Percentiles rank a stretch among this genome's conserved stretches.
phyloP scores from a whole-genome alignment of 23 tunicate genomes.

The Trididemnum nubilum region DNA sequence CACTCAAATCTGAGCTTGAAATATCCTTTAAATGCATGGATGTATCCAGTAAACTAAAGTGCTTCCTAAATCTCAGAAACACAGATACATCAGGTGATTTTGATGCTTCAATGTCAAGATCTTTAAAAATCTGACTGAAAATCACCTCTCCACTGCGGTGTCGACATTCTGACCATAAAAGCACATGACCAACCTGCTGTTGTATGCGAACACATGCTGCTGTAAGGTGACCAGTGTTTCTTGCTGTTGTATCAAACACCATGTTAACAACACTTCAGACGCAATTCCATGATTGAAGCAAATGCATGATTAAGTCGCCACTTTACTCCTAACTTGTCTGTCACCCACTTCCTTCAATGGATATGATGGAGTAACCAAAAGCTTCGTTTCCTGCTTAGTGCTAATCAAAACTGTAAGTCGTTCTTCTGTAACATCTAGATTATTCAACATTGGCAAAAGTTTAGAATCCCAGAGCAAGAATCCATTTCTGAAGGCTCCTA shows the following conservation, averaged over 20 bases:
- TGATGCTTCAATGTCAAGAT: slow-evolving; percentile 18
- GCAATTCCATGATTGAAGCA: slow-evolving; percentile 28
- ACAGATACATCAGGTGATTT: slow-evolving; percentile 22
- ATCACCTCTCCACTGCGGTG: slow-evolving; percentile 21
- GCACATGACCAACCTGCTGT: slow-evolving; percentile 11
- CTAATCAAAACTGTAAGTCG: slow-evolving; percentile 13
- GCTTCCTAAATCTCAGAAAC: slow-evolving; percentile 16
- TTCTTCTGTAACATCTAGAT: slow-evolving; percentile 18
- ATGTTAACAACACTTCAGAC: slow-evolving; percentile 15
- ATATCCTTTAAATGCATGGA: slow-evolving; percentile 14
- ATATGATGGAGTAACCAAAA: slow-evolving; percentile 1
- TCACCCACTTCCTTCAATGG: neutral
- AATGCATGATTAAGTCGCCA: slow-evolving; percentile 7
- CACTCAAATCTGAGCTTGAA: slow-evolving; percentile 13
- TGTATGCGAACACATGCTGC: too few relatives aligned
- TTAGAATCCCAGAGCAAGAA: slow-evolving; percentile 25
- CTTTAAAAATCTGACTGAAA: slow-evolving; percentile 22
- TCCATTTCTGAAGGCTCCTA: neutral
- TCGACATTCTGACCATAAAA: slow-evolving; percentile 19
- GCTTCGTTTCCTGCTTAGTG: slow-evolving; percentile 22
- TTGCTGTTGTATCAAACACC: slow-evolving; percentile 23
- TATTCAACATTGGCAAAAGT: slow-evolving; percentile 18
- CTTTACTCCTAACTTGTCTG: slow-evolving; percentile 19
- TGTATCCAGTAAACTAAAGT: slow-evolving; percentile 18
- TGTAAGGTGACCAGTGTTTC: slow-evolving; percentile 29